Percentiles rank a stretch among this genome's conserved stretches.
Evolutionary conservation across 2,797 vertebrate species (phyloP).

Genomic region (Pempheris klunzingeri): DNA sequence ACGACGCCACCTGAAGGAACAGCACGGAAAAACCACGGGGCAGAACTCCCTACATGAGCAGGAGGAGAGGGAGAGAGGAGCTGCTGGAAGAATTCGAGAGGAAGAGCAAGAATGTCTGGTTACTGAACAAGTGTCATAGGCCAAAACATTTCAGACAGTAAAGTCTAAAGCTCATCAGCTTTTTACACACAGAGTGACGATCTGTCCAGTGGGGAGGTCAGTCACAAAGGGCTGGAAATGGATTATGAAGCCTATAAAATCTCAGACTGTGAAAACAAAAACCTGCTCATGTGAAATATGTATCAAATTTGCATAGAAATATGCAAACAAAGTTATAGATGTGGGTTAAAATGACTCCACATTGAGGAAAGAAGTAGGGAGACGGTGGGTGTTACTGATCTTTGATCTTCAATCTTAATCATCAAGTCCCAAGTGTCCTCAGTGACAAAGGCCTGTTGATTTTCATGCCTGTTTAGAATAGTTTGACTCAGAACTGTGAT

Average conservation of each 20-base stretch:
- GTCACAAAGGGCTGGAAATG: slow-evolving; percentile 25
- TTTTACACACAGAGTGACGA: not conserved
- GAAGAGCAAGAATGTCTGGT: slow-evolving; percentile 72
- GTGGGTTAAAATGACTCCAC: not conserved
- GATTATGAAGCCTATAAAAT: slow-evolving; percentile 38
- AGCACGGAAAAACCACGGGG: slow-evolving; percentile 94
- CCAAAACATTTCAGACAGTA: not conserved
- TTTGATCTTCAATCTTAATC: too few species aligned
- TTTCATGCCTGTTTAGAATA: slow-evolving; percentile 5
- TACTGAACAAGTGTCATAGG: slow-evolving; percentile 57
- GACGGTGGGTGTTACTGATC: not conserved
- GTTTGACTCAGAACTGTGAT: slow-evolving; percentile 13
- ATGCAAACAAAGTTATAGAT: not conserved
- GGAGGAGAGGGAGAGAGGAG: slow-evolving; percentile 82
- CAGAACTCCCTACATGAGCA: slow-evolving; percentile 93
- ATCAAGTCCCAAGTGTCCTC: not conserved
- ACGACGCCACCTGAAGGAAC: slow-evolving; percentile 94
- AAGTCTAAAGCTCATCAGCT: not conserved
- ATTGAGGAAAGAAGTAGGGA: not conserved
- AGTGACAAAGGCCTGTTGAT: not conserved
- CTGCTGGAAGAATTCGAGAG: slow-evolving; percentile 42
- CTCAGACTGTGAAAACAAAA: slow-evolving; percentile 42
- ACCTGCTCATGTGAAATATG: not conserved
- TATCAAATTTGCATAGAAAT: slow-evolving; percentile 12
- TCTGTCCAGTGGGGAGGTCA: not conserved